Conservation (phyloP, 2,113 vertebrate genomes). For the Sigmodon hispidus region DNA sequence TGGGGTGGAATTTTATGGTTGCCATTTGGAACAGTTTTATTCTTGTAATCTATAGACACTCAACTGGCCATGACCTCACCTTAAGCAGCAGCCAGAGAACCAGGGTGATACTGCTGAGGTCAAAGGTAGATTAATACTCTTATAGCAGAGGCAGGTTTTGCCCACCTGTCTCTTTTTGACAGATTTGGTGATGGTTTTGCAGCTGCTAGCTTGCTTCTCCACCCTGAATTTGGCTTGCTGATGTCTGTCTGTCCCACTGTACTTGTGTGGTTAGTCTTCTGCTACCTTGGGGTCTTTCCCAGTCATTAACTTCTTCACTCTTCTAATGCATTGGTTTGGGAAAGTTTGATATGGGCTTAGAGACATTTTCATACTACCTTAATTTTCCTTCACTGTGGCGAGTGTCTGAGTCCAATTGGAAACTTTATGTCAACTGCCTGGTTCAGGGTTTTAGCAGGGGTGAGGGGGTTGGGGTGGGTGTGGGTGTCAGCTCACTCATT, state of each 20-base stretch:
- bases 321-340: not conserved
- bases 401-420: not conserved
- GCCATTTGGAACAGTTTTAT: conserved; percentile 1
- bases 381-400: not conserved
- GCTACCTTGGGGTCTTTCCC: not conserved
- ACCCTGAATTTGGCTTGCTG: not conserved
- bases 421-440: not conserved
- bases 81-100: not conserved
- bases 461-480: no score
- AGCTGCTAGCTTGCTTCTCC: not conserved
- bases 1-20: not conserved
- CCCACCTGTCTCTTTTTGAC: no score
- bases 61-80: not conserved
- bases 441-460: not conserved
- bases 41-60: not conserved
- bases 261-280: not conserved
- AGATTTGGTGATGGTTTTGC: not conserved
- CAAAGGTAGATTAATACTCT: not conserved
- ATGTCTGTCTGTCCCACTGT: not conserved
- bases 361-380: not conserved
- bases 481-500: no score
- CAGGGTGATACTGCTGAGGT: not conserved
- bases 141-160: not conserved
- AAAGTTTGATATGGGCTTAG: not conserved
- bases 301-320: not conserved